These are phyloP conservation scores for Harpagoxenus sublaevis DNA, from an alignment of 2,888 invertebrate genomes.

Conservation along the genomic window DNA sequence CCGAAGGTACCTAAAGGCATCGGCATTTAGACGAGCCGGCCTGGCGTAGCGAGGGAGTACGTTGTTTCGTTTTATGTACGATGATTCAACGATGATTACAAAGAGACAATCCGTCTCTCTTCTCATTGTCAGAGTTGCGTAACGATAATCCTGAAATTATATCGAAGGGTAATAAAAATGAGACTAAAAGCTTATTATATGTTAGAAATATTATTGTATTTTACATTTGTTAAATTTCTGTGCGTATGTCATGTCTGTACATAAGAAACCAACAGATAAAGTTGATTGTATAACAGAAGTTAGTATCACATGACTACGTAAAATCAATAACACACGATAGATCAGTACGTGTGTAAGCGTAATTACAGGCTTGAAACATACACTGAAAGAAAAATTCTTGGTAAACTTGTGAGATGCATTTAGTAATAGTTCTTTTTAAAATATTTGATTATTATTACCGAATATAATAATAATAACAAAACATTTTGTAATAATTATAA, in stretches of 20 bases:
- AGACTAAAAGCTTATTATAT: neutral
- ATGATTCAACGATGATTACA: slow-evolving; percentile 25
- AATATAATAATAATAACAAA: too few species aligned
- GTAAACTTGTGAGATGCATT: too few species aligned
- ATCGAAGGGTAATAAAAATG: neutral
- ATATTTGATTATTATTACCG: too few species aligned
- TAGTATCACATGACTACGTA: neutral
- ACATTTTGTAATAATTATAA: too few species aligned
- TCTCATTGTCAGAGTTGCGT: neutral
- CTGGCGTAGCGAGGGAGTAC: slow-evolving; percentile 6
- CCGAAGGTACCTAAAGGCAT: slow-evolving; percentile 43
- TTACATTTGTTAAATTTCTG: neutral
- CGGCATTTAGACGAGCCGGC: slow-evolving; percentile 40
- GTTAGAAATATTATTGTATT: neutral
- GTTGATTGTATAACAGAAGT: neutral
- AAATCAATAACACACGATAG: neutral
- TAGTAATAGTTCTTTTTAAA: too few species aligned
- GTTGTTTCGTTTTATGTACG: slow-evolving; percentile 41
- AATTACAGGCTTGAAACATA: neutral
- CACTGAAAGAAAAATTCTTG: too few species aligned
- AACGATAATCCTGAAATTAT: slow-evolving; percentile 9
- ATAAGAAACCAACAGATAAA: neutral
- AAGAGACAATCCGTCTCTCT: neutral
- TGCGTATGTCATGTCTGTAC: neutral
- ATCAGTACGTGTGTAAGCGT: neutral